Base-by-base conservation (phyloP, 2,888 invertebrate species). In the Ormyrus nitidulus region DNA sequence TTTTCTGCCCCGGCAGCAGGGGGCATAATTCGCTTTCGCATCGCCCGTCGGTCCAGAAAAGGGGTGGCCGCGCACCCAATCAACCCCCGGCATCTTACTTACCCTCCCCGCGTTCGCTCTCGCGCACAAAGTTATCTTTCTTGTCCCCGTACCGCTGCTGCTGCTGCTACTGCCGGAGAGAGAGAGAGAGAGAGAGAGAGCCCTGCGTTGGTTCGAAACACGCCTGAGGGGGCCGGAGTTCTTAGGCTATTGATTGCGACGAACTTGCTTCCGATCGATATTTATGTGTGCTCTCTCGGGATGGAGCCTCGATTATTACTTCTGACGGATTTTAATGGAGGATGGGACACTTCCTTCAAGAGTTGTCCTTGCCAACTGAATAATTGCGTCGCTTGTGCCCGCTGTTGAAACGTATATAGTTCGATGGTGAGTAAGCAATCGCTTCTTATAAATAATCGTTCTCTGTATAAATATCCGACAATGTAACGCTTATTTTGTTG, bases 31-130 rank as follows among this genome's bases (percentile, higher is more conserved):
- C 66, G 76, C 75, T 76, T 80, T 80, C 80, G 34, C 34, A 71
- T 74, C 69, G 79, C 44, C 44, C 46, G 46, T 46, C 48, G 59
- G 66, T 46, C 34, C 73, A 59, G 44, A 70, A 58, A 69, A 59
- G 66, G 78, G 75, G 69, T 53, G 86, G 88, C 86, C 86, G 86
- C 86, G 86, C 87, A 86, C 88, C 90, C 90, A 90, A 90, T 90
- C 90, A 88, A 90, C 88, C 90, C 90, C 87, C 87, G 85, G 87
- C 83, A 84, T 85, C 87, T 86, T 86, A 86, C 77, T 65, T 34
- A 49, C 77, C 68, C 66, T 79, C 69, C 54, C 74, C 46, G 9
- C 49, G 19, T 56, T 58, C 34, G 54, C 68, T 34, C 34, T 34
- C 34, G 54, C 58, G 51, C 44, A 73, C 78, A 19, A 81, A 81